A percentile compares a stretch with the other conserved stretches of the same genome.
phyloP scores from a whole-genome alignment of 2,113 vertebrate genomes.

The Callaeas wilsoni region DNA sequence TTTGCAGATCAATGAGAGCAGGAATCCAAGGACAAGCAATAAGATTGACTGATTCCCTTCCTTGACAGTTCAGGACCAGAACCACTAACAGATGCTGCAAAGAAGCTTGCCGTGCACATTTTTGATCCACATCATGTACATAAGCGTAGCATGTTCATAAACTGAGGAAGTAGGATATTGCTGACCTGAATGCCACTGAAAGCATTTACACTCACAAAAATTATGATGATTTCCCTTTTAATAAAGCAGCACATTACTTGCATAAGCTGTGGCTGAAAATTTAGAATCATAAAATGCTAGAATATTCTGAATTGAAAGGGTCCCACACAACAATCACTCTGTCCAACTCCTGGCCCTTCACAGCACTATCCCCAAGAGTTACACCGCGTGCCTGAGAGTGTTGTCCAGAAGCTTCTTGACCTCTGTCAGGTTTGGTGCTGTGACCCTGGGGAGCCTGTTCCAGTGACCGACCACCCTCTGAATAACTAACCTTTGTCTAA shows the following conservation, averaged over 20 bases:
- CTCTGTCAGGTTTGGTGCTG: not conserved
- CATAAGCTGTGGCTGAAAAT: not conserved
- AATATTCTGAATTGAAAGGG: not conserved
- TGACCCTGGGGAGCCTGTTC: not conserved
- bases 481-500: fast-evolving
- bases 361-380: not conserved
- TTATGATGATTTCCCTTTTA: not conserved
- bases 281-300: not conserved
- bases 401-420: not conserved
- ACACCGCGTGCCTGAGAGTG: not conserved
- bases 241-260: not conserved
- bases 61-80: not conserved
- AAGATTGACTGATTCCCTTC: not conserved
- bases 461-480: not conserved
- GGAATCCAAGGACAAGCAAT: not conserved
- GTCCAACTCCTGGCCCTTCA: not conserved
- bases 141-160: not conserved
- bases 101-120: not conserved
- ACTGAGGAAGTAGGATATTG: not conserved
- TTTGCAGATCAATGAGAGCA: not conserved
- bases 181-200: not conserved
- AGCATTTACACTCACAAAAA: not conserved
- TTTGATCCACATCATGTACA: not conserved
- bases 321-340: not conserved
- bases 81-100: not conserved